A percentile compares a stretch with the other conserved stretches of the same genome.
phyloP scores from a whole-genome alignment of 2,113 vertebrate genomes.

The Aramus guarauna region DNA sequence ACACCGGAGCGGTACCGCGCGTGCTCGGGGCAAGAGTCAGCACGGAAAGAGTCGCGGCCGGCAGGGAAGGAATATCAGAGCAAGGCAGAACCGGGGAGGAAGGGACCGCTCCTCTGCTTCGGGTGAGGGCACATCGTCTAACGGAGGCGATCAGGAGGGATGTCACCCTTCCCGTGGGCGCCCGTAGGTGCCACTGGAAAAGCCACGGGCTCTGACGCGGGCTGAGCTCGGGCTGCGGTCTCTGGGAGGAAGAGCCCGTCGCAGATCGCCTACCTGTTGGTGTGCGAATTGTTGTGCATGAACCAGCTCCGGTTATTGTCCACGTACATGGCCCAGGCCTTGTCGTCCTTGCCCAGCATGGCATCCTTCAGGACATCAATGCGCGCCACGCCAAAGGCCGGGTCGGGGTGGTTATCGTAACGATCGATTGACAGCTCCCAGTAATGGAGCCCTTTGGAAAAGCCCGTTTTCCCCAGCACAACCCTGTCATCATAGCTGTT shows the following conservation, averaged over 20 bases:
- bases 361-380: slow-evolving; percentile 92
- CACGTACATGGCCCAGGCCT: slow-evolving; percentile 99
- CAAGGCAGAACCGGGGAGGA: neutral
- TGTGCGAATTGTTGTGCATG: slow-evolving; percentile 99
- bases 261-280: slow-evolving; percentile 85
- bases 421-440: slow-evolving; percentile 96
- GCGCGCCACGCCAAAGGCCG: slow-evolving; percentile 91
- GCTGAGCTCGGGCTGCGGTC: neutral
- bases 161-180: fast-evolving
- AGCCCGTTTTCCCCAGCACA: slow-evolving; percentile 89
- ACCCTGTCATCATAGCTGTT: slow-evolving; percentile 98
- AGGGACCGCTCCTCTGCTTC: fast-evolving
- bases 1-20: neutral
- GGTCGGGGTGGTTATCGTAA: slow-evolving; percentile 97
- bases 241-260: neutral
- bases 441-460: slow-evolving; percentile 95
- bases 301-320: slow-evolving; percentile 99
- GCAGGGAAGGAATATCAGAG: neutral
- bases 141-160: fast-evolving
- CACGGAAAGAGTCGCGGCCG: fast-evolving
- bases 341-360: slow-evolving; percentile 99
- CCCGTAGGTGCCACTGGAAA: neutral
- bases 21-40: neutral
- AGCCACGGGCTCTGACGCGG: fast-evolving
- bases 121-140: neutral